Evolutionary conservation across 1,140 invertebrate species (phyloP).

Genomic region (Drosophila sechellia): DNA sequence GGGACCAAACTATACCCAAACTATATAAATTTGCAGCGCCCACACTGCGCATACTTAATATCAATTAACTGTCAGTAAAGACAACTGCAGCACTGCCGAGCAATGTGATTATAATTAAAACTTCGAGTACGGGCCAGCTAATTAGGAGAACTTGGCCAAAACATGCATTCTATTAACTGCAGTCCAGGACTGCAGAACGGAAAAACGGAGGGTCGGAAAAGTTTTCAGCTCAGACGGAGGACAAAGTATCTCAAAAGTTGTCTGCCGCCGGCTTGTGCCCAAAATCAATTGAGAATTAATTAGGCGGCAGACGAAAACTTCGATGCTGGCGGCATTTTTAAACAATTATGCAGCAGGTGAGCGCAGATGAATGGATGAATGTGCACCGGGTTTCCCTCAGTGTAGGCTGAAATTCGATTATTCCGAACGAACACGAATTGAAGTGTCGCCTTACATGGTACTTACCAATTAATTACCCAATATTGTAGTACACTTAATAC

Average conservation of each 20-base stretch:
- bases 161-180: constrained; percentile 28
- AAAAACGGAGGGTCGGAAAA: background rate
- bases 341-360: constrained; percentile 49
- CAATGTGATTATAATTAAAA: constrained; percentile 48
- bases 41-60: constrained; percentile 55
- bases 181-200: background rate
- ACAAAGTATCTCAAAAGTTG: constrained; percentile 14
- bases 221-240: constrained; percentile 14
- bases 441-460: constrained; percentile 42
- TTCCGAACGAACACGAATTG: constrained; percentile 16
- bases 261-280: constrained; percentile 29
- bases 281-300: constrained; percentile 74
- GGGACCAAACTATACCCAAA: constrained; percentile 16
- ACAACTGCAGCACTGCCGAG: constrained; percentile 18
- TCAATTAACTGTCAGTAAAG: constrained; percentile 39
- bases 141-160: constrained; percentile 47
- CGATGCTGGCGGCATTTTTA: constrained; percentile 38
- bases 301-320: constrained; percentile 52
- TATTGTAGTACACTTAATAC: constrained; percentile 47
- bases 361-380: background rate
- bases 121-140: constrained; percentile 43
- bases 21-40: constrained; percentile 6
- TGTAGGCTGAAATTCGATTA: constrained; percentile 28
- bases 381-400: constrained; percentile 4
- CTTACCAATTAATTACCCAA: constrained; percentile 44